Evolutionary conservation across 2,113 vertebrate genomes (phyloP), one percentile per base, ranked within the genome.

Genomic region (Tupaia tana): DNA sequence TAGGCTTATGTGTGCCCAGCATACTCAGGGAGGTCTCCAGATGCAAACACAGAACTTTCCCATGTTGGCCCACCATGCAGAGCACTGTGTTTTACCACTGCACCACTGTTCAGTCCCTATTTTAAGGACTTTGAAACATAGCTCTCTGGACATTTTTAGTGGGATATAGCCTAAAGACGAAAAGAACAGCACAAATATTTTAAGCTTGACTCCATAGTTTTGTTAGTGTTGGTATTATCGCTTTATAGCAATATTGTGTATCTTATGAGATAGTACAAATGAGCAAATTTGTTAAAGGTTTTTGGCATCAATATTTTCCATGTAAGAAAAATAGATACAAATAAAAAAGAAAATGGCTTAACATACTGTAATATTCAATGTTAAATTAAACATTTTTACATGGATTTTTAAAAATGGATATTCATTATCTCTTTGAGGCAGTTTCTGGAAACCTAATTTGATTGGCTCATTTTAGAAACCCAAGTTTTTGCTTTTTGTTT

Each of bases 261-360:
- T 58, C 29, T 64, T 69, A n/a, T 75, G 31, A 88, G 63, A 77
- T 71, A 58, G 90, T 87, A 75, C 59, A 80, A 82, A 52, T 34
- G 52, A 83, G 22, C 90, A 78, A 59, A 14, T 82, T 82, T 94
- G 64, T 86, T 93, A 74, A 34, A 91, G 25, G 77, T 78, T 93
- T 95, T 59, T 82, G 31, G 34, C 90, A 31, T 92, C 69, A 74
- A 34, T 18, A 90, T 92, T 88, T 89, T 95, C 31, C 90, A 43
- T 64, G 6, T 69, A 78, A 92, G 74, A 78, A 89, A 93, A 82
- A 86, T 29, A 81, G 59, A 52, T 67, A 64, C 2, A 54, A 91
- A 91, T 80, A 25, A 52, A 91, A 90, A 86, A 59, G 58, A 63
- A 63, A 34, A 78, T 58, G 82, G 15, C 43, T 86, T 43, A 83